Evolutionary conservation across 2,797 vertebrate genomes (phyloP).

Genomic region (Huso huso): DNA sequence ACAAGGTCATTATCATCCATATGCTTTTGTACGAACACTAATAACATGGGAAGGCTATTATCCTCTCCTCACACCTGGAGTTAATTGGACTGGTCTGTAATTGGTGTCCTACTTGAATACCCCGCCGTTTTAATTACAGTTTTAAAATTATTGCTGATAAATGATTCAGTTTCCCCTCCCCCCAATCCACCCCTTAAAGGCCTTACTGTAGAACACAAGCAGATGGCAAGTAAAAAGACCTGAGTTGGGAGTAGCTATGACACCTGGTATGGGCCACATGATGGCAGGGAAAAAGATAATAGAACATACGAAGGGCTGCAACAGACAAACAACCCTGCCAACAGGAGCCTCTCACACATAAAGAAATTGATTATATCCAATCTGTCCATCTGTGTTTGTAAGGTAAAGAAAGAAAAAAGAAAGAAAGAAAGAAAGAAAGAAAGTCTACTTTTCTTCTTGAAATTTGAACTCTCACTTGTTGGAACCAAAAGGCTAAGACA

Average conservation of each 20-base stretch:
- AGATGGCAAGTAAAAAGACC: slow-evolving; percentile 7
- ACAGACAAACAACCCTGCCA: no score
- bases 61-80: slow-evolving; percentile 16
- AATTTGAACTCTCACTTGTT: no score
- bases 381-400: no score
- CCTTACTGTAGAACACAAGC: background rate
- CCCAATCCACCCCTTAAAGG: background rate
- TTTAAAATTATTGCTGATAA: slow-evolving; percentile 6
- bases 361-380: no score
- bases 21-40: slow-evolving; percentile 13
- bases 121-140: slow-evolving; percentile 12
- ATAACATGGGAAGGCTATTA: slow-evolving; percentile 16
- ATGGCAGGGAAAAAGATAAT: background rate
- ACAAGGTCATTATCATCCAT: slow-evolving; percentile 15
- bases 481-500: no score
- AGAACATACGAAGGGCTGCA: no score
- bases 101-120: slow-evolving; percentile 18
- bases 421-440: no score
- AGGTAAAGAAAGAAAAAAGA: no score
- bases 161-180: background rate
- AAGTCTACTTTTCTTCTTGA: no score
- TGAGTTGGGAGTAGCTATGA: background rate
- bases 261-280: background rate
- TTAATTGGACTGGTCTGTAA: slow-evolving; percentile 21
- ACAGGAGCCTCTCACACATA: no score